phyloP scores from a whole-genome alignment of 2,888 invertebrate species.

The Dasysyrphus albostriatus region DNA sequence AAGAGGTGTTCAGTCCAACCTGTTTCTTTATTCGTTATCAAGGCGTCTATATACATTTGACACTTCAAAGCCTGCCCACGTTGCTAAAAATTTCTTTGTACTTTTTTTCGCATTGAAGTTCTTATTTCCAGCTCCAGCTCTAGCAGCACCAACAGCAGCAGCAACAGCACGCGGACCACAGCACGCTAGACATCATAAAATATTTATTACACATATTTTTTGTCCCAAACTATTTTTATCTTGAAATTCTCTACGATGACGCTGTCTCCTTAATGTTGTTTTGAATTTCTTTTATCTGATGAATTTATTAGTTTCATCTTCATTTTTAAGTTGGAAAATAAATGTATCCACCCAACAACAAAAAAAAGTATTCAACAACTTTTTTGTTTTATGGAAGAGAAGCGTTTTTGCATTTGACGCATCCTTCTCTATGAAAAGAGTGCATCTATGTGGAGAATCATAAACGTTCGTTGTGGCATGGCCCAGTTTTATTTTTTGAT shows the following conservation, averaged over 20 bases:
- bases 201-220: constrained; percentile 38
- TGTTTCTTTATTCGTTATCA: constrained; percentile 66
- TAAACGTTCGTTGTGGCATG: constrained; percentile 40
- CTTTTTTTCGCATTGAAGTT: constrained; percentile 45
- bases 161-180: neutral
- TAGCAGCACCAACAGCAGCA: neutral
- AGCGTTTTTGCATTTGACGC: constrained; percentile 15
- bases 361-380: no score
- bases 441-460: constrained; percentile 18
- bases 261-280: constrained; percentile 54
- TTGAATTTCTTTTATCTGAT: constrained; percentile 63
- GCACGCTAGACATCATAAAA: constrained; percentile 47
- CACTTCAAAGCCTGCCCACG: constrained; percentile 68
- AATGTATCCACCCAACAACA: neutral
- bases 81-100: constrained; percentile 60
- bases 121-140: constrained; percentile 41
- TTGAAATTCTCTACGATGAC: constrained; percentile 32
- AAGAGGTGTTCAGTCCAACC: constrained; percentile 49
- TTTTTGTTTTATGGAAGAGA: neutral
- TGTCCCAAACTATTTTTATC: constrained; percentile 69
- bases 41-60: constrained; percentile 67
- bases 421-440: neutral
- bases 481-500: constrained; percentile 69
- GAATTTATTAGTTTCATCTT: constrained; percentile 64
- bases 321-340: constrained; percentile 6